phyloP scores from a whole-genome alignment of 2,113 vertebrate genomes.

The human region GRCh38 chr15:74665501-74666000 shows the following conservation, averaged over 20 bases:
- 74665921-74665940: no score
- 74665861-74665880: no score
- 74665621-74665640: not conserved
- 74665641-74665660: not conserved
- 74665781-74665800: not conserved
- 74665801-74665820: no score
- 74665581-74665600: not conserved
- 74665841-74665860: no score
- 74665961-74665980: no score
- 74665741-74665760: constrained; percentile 28
- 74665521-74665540: not conserved
- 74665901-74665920: no score
- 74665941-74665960: no score
- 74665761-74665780: not conserved
- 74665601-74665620: not conserved
- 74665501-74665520: not conserved
- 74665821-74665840: no score
- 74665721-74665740: not conserved
- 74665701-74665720: not conserved
- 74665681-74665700: not conserved
- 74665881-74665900: no score
- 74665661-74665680: constrained; percentile 26
- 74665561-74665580: not conserved
- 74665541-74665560: not conserved
- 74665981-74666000: no score